Evolutionary conservation across 2,888 invertebrate genomes (phyloP).

Genomic region (Marasmarcha lunaedactyla): DNA sequence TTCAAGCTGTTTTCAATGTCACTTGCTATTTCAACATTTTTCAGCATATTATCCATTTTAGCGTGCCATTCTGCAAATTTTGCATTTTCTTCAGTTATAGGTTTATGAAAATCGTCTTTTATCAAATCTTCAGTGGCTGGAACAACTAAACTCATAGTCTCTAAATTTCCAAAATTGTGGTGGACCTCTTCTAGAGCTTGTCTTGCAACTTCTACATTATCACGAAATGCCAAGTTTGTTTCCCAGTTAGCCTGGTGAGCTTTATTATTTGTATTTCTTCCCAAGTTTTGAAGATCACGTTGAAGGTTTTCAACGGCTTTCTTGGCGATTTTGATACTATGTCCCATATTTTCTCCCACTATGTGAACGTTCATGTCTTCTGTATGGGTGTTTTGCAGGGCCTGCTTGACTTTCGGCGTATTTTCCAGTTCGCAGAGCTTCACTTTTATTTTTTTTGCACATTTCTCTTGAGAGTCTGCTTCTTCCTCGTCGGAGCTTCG

Average conservation of each 20-base stretch:
- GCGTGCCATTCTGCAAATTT: conserved; percentile 47
- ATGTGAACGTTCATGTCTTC: conserved; percentile 20
- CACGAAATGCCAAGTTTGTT: conserved; percentile 31
- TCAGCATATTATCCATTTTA: conserved; percentile 35
- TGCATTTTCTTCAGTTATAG: conserved; percentile 31
- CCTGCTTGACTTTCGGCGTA: conserved; percentile 22
- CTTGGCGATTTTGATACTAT: conserved; percentile 46
- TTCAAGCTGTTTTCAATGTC: conserved; percentile 49
- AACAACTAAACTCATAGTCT: conserved; percentile 29
- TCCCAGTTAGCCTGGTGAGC: conserved; percentile 21
- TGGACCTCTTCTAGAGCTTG: conserved; percentile 42
- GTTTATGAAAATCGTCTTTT: conserved; percentile 20
- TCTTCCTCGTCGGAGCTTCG: conserved; percentile 48
- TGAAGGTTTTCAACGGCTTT: conserved; percentile 51
- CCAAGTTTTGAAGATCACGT: conserved; percentile 34
- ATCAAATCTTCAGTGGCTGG: conserved; percentile 22
- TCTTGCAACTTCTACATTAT: conserved; percentile 42
- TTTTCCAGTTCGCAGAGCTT: conserved; percentile 40
- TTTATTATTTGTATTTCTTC: conserved; percentile 24
- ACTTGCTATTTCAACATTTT: conserved; percentile 36
- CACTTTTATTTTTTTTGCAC: conserved; percentile 43
- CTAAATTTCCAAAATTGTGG: conserved; percentile 33
- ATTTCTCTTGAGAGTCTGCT: conserved; percentile 34
- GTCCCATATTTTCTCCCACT: conserved; percentile 37
- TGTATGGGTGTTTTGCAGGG: conserved; percentile 19